Base-by-base conservation (phyloP, 2,113 vertebrate genomes). In the Ictidomys tridecemlineatus region DNA sequence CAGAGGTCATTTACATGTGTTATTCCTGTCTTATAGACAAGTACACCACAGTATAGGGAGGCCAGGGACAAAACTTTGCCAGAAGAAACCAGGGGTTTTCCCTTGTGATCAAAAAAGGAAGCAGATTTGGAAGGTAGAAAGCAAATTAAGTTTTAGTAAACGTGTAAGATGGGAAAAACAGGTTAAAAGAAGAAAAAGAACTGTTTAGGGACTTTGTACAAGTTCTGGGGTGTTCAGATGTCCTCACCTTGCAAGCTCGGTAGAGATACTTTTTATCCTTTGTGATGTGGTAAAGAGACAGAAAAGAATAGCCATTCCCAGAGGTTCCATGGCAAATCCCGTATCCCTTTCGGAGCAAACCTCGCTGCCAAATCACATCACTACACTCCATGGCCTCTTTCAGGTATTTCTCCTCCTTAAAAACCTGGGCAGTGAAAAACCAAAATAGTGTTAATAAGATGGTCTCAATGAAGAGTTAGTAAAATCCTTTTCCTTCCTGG, bases 371-470 rank as follows among this genome's bases (percentile, higher is more conserved):
- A 97, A 99, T 99, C 96, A 99, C 99, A 79, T 99, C 99, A 0
- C 99, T 99, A 45, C 99, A 99, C 2, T 99, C 99, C 95, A 98
- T 95, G 5, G 99, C 99, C 53, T 99, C 99, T 95, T 99, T 99
- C 98, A 99, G 91, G 97, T 99, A 99, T 93, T 99, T 99, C 48
- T 99, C 99, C 92, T 99, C 99, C 97, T 99, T 99, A 97, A 99
- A 99, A 39, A 99, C 98, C 99, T 99, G 91, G 32, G 65, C n/a
- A 76, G 78, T 14, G 48, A 92, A 93, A 92, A 97, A 37, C 11
- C 90, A 85, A n/a, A 87, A 58, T 30, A 12, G 14, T 32, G 30
- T 28, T 14, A 63, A 10, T 18, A 80, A 7, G 32, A 28, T 0
- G 6, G 34, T 53, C 69, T 80, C 3, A 20, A 2, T 28, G 8